These are phyloP conservation scores for Diplazon laetatorius DNA, from an alignment of 2,888 invertebrate species.

Conservation along the genomic window DNA sequence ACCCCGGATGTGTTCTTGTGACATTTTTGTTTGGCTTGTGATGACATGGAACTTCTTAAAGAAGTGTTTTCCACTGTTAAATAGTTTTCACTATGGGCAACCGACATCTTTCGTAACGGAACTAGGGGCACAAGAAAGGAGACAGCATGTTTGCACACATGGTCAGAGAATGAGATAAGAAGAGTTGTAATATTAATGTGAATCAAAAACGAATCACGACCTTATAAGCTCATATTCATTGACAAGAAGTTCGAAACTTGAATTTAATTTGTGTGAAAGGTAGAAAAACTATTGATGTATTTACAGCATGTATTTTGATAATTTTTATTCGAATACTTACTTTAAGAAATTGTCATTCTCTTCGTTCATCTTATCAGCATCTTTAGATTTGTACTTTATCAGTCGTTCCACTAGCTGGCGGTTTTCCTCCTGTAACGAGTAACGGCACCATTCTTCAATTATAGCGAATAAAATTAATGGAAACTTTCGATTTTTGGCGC, in stretches of 20 bases:
- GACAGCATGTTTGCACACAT: too few relatives aligned
- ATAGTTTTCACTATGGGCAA: too few relatives aligned
- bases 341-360: constrained; percentile 97
- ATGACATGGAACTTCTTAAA: too few relatives aligned
- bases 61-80: too few relatives aligned
- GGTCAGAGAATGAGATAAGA: too few relatives aligned
- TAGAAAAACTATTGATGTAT: background rate
- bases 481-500: background rate
- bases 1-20: too few relatives aligned
- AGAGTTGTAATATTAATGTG: too few relatives aligned
- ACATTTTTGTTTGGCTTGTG: too few relatives aligned
- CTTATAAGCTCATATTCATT: background rate
- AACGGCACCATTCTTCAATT: background rate
- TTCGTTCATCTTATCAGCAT: constrained; percentile 98
- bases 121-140: too few relatives aligned
- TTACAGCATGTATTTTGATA: background rate
- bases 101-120: too few relatives aligned
- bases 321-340: constrained; percentile 84
- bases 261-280: background rate
- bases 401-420: constrained; percentile 92
- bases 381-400: constrained; percentile 95
- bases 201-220: background rate
- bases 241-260: background rate
- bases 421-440: constrained; percentile 91
- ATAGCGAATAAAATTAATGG: background rate